Evolutionary conservation across 2,888 invertebrate genomes (phyloP), one percentile per base, ranked within the genome.

Genomic region (Drosophila conformis): DNA sequence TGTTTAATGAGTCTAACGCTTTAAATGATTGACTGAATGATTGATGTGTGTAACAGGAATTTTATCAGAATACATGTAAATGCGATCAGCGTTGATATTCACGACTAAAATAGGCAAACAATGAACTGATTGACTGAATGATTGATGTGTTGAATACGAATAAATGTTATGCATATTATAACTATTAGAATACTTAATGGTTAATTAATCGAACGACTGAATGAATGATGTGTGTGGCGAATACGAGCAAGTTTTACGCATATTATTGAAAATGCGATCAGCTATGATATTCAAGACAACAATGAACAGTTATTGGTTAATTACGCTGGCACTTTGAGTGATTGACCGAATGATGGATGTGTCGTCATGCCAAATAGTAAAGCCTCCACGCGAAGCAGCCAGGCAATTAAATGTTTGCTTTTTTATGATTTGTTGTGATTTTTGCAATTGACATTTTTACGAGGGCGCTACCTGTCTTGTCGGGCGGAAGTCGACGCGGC

Each of bases 351-450:
- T 78, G 71, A 75, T 61, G 78, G 78, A 76, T 81, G 66, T 54
- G 29, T 57, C 36, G 36, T 8, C 40, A 35, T 70, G 49, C 36
- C 42, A 64, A 56, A 72, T 59, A 46, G 29, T 48, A 64, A 79
- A 67, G 68, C 48, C 61, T 40, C 38, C 70, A 40, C 48, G 48
- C 48, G 33, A 52, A 31, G 59, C 46, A 59, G 46, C 25, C 15
- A 46, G 54, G 73, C 76, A 82, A 84, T 89, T 80, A 82, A 80
- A 83, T 31, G 59, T 46, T 46, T 46, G 8, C 15, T 15, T 46
- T 25, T 86, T 89, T 80, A 89, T 81, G 86, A 83, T 83, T 85
- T 83, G 86, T 86, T 89, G 71, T 78, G 84, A 87, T 83, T 77
- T 83, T 82, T 72, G 80, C 86, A 87, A 84, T 84, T 82, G 76